Conservation (phyloP, 1,140 invertebrate species). For the Ceratosolen fusciceps region DNA sequence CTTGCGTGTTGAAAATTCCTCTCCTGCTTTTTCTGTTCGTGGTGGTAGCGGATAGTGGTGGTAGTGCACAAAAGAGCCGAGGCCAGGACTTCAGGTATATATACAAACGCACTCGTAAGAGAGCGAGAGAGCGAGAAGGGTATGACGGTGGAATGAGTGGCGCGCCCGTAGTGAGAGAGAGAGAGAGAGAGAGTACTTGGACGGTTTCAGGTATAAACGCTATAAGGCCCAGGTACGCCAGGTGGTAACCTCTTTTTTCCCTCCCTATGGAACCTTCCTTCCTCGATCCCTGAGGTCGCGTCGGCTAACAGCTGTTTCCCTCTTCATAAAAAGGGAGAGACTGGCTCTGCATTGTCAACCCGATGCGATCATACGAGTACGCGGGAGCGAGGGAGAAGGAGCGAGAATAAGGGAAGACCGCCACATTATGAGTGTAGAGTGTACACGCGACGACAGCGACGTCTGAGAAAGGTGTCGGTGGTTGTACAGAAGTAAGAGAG, state of each 20-base stretch:
- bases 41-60: constrained; percentile 30
- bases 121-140: constrained; percentile 3
- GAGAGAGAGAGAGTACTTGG: constrained; percentile 59
- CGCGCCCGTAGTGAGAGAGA: constrained; percentile 35
- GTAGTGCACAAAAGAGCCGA: constrained; percentile 47
- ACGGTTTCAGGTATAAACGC: constrained; percentile 63
- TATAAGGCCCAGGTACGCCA: constrained; percentile 67
- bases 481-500: background rate
- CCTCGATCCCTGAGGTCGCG: constrained; percentile 50
- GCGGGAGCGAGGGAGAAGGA: background rate
- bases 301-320: constrained; percentile 68
- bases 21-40: constrained; percentile 46
- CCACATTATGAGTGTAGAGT: background rate
- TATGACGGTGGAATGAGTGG: constrained; percentile 50
- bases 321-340: constrained; percentile 49
- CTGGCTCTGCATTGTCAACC: constrained; percentile 66
- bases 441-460: constrained; percentile 35
- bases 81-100: constrained; percentile 14
- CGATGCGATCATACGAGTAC: constrained; percentile 23
- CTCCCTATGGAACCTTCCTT: constrained; percentile 50
- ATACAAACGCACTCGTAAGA: background rate
- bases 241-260: constrained; percentile 66
- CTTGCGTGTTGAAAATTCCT: constrained; percentile 51
- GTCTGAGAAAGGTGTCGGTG: background rate
- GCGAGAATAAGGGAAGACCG: background rate